Evolutionary conservation across 2,797 vertebrate species (phyloP), one percentile per base, ranked within the genome.

Genomic region (Graptemys geographica): DNA sequence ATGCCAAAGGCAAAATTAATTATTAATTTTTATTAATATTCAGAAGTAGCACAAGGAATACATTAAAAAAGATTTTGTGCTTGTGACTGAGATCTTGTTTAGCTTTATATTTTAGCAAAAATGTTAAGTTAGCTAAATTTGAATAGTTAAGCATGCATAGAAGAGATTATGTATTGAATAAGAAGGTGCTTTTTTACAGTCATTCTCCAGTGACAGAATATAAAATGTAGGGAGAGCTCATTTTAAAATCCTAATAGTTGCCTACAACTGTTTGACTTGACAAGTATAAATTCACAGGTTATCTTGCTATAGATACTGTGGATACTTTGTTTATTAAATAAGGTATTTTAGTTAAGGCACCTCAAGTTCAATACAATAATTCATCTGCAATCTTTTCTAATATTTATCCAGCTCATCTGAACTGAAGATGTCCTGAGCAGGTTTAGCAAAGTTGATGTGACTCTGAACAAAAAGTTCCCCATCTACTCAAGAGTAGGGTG

Each of bases 1-100:
- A 99, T 98, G 99, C 99, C 99, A 99, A 99, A 99, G 99, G 99
- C 99, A 99, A 99, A 99, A 99, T 99, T 99, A 99, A 99, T 99
- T 99, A 99, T 99, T 99, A 99, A 99, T 99, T 99, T 99, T 99
- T 99, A 99, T 99, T 99, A 99, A 99, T 99, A 99, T 99, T 99
- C 99, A 99, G 98, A 99, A 99, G 99, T 99, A 99, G 99, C 99
- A 98, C 99, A 99, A 99, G 99, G 99, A 99, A 99, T 99, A 99
- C 99, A 99, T 99, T 99, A 99, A 99, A 98, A 98, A 99, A 98
- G 98, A 99, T 99, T 99, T 99, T 99, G 99, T 98, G 98, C 98
- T 98, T 99, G 98, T 98, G 98, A 98, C 98, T 99, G 98, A 99
- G 98, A 99, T 99, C 98, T 98, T 98, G 98, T 98, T 98, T 97